Evolutionary conservation across 1,140 invertebrate species (phyloP), one percentile per base, ranked within the genome.

Genomic region (Bombus confusus): DNA sequence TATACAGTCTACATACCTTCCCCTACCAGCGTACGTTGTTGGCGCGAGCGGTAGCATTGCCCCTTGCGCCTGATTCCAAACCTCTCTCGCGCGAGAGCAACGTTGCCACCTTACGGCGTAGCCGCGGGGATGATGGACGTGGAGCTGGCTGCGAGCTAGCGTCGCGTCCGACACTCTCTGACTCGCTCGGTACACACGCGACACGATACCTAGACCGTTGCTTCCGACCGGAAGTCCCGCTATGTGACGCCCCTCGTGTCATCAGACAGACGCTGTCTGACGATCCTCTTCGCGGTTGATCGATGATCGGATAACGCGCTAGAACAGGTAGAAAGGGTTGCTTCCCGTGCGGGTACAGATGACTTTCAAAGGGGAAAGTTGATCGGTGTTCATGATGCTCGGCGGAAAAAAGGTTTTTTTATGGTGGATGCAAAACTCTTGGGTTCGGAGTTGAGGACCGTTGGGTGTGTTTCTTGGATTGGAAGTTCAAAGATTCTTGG

Each of bases 101-200:
- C 66, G 73, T 83, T 87, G 85, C 84, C 85, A 89, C 87, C 85
- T 89, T 89, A 85, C 87, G 87, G 66, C 83, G 78, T 89, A 88
- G 69, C 68, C 69, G 59, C 66, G 84, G 87, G 88, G 87, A 88
- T 88, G 87, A 88, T 77, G 87, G 43, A 89, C 84, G 64, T 59
- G n/a, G 78, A 31, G 34, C 66, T 43, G 31, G 66, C 31, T n/a
- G 68, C 52, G 68, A 13, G 47, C 25, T 43, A 18, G 31, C 69
- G 68, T 62, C 52, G 39, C 59, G 37, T 37, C n/a, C 69, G 52
- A 22, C 59, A 31, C 43, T 52, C 47, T 39, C 47, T 57, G 57
- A 39, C 34, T 77, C 76, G 76, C 57, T n/a, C 34, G 77, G 57
- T 68, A 77, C 37, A 71, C 66, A 31, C 66, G 75, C 37, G 34